Percentiles rank a stretch among this genome's conserved stretches.
These are phyloP conservation scores for Novumbra hubbsi DNA, from an alignment of 2,797 vertebrate species.

Conservation along the genomic window DNA sequence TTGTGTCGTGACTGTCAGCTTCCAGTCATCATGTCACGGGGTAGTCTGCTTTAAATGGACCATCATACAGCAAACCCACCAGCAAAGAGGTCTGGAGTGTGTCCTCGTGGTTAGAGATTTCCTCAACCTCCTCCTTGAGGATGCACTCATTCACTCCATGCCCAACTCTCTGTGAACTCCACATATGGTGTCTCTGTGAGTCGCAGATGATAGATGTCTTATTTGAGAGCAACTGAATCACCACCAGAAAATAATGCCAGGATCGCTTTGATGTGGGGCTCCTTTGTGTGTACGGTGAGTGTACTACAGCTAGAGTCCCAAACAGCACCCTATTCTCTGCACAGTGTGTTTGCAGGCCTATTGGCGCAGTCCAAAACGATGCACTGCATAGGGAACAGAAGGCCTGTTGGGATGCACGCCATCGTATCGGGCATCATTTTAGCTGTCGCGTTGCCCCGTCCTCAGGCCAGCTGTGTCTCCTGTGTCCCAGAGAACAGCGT, in stretches of 20 bases:
- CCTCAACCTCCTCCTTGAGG: not conserved
- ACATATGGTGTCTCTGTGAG: not conserved
- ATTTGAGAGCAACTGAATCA: not conserved
- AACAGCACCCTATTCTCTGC: not conserved
- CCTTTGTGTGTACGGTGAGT: conserved; percentile 10
- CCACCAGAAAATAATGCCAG: not conserved
- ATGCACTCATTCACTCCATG: not conserved
- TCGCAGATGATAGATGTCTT: not conserved
- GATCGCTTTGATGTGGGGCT: not conserved
- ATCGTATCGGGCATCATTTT: not conserved
- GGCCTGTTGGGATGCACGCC: not conserved
- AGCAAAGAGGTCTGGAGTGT: not conserved
- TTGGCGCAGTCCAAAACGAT: not conserved
- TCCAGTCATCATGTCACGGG: not conserved
- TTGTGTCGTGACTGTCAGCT: not conserved
- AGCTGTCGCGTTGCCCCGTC: not conserved
- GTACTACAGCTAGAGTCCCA: not conserved
- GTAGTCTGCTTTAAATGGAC: not conserved
- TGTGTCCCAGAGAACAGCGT: not conserved
- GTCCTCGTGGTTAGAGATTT: not conserved
- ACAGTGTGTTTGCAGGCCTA: not conserved
- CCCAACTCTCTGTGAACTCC: conserved; percentile 1
- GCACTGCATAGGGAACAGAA: not conserved
- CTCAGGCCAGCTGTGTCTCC: conserved; percentile 6
- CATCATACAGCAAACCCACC: not conserved